Base-by-base conservation (phyloP, 2,888 invertebrate species). In the Pachydiplax longipennis region DNA sequence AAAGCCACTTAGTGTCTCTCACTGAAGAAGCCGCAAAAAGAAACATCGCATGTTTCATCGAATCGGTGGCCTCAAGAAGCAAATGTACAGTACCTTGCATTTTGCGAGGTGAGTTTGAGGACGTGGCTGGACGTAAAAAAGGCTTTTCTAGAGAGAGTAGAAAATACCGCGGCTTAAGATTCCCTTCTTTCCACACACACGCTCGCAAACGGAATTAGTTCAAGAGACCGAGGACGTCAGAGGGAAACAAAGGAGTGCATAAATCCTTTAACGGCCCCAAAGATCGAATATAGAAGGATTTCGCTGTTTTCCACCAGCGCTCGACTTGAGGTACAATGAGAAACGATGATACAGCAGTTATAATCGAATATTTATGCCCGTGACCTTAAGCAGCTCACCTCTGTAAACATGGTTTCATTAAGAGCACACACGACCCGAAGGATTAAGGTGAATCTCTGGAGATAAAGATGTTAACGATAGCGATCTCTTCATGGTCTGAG, bases 191-290 rank as follows among this genome's bases (percentile, higher is more conserved):
- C 35, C 18, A 22, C 31, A 40, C 81, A 25, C 82, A 58, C 10
- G 31, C 35, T 58, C 35, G 83, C 83, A 65, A 87, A 61, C 65
- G 61, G 58, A 87, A 87, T 87, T 87, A 87, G 87, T 61, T 87
- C 87, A 22, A 37, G 37, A 61, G 61, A 61, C 37, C 87, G 87
- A 58, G 58, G 58, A 87, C 35, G 58, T 37, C 22, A 22, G 37
- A 61, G 87, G 87, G 65, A 65, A 61, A 65, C 61, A 61, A 87
- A 37, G 61, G 87, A 65, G 35, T 44, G 53, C 48, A 15, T 40
- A 15, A 82, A 82, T 82, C 83, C 87, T 13, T 87, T 65, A 35
- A 61, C 37, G 35, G 53, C 58, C 4, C 44, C 58, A 83, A 37
- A 31, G 25, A 31, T 48, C 53, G 53, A 83, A 25, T 48, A 61